These are phyloP conservation scores for Dendroctonus valens DNA, from an alignment of 1,140 invertebrate genomes.

Conservation along the genomic window DNA sequence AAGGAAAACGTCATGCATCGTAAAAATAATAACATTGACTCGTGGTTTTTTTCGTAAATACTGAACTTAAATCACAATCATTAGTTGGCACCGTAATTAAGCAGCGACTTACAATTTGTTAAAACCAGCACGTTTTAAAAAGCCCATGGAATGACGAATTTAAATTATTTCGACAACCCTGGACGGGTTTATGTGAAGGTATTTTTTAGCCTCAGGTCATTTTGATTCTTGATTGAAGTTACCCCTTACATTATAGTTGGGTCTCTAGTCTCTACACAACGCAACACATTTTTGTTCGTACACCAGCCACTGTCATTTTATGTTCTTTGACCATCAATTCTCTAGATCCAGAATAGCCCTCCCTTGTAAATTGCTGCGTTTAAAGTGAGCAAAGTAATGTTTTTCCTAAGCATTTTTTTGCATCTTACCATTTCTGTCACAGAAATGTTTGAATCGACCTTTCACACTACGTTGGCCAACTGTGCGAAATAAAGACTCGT, in stretches of 20 bases:
- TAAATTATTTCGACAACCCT: slow-evolving; percentile 17
- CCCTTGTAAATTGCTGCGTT: too few species aligned
- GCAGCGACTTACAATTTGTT: background rate
- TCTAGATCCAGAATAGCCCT: too few species aligned
- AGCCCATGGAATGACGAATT: background rate
- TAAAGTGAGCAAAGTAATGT: too few species aligned
- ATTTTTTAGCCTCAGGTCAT: slow-evolving; percentile 13
- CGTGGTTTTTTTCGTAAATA: too few species aligned
- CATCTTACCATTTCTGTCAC: too few species aligned
- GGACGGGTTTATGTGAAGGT: slow-evolving; percentile 10
- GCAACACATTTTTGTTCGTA: too few species aligned
- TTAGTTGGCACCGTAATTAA: background rate
- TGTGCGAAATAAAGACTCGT: background rate
- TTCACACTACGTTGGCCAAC: background rate
- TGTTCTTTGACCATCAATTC: too few species aligned
- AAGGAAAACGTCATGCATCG: too few species aligned
- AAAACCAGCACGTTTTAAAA: background rate
- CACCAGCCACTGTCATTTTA: too few species aligned
- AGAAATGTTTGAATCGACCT: background rate
- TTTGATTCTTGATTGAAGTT: slow-evolving; percentile 8
- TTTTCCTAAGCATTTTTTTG: too few species aligned
- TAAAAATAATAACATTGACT: too few species aligned
- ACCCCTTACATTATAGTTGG: background rate
- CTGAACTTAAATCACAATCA: background rate
- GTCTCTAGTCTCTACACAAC: too few species aligned